phyloP scores from a whole-genome alignment of 2,888 invertebrate species.

The Sinohyriopsis cumingii region DNA sequence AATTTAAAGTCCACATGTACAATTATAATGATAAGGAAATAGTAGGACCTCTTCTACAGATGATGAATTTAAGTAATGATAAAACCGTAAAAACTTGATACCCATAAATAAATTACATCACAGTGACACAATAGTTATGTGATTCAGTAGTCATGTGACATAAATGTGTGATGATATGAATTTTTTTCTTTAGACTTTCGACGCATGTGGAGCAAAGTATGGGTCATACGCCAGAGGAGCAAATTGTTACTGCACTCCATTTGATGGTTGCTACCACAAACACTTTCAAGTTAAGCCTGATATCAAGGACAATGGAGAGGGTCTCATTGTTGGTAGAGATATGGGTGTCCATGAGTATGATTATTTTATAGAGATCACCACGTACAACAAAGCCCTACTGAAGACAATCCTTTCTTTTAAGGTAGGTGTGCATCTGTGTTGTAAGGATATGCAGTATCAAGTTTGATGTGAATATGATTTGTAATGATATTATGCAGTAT shows the following conservation, averaged over 20 bases:
- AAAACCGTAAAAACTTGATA: no score
- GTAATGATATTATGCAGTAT: no score
- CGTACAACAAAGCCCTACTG: constrained; percentile 43
- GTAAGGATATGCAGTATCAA: neutral
- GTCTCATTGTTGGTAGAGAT: constrained; percentile 25
- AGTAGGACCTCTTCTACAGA: no score
- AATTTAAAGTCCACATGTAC: no score
- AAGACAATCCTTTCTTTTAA: constrained; percentile 30
- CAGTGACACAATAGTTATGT: no score
- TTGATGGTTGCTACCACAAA: constrained; percentile 42
- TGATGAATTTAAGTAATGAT: no score
- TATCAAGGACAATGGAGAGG: constrained; percentile 6
- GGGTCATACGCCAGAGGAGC: constrained; percentile 28
- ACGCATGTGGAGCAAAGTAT: constrained; percentile 23
- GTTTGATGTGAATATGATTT: no score
- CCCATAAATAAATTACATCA: no score
- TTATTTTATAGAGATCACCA: constrained; percentile 46
- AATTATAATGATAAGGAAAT: no score
- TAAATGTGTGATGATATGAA: no score
- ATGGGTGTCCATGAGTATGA: constrained; percentile 48
- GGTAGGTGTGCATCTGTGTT: constrained; percentile 17
- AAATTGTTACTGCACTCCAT: constrained; percentile 49
- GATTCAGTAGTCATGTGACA: no score
- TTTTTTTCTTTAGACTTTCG: constrained; percentile 10
- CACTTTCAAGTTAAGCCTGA: constrained; percentile 40